These are phyloP conservation scores for Antheraea assamensis DNA, from an alignment of 2,888 invertebrate genomes.

Conservation along the genomic window DNA sequence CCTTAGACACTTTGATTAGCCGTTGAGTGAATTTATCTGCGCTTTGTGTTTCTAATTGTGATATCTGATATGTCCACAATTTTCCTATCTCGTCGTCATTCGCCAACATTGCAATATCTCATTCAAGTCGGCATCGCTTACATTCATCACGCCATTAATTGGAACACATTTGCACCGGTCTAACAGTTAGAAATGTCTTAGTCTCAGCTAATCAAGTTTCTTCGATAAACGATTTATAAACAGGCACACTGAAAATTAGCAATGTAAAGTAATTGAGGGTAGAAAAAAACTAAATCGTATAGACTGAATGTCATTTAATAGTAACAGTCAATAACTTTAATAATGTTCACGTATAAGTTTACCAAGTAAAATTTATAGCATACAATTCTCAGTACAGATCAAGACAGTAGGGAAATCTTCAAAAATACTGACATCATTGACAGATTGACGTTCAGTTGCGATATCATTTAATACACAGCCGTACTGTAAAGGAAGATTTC, in stretches of 20 bases:
- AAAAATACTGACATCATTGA: too few relatives aligned
- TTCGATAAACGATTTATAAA: background rate
- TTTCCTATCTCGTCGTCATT: background rate
- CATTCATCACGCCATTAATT: background rate
- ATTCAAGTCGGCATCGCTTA: background rate
- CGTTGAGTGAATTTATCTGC: too few relatives aligned
- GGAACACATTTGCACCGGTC: conserved; percentile 7
- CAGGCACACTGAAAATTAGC: background rate
- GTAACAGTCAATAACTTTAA: background rate
- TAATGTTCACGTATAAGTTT: background rate
- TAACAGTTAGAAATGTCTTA: conserved; percentile 24
- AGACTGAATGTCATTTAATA: background rate
- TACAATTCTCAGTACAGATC: too few relatives aligned
- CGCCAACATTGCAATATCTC: background rate
- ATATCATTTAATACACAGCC: too few relatives aligned
- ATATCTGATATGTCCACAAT: background rate
- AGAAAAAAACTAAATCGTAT: background rate
- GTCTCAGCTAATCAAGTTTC: conserved; percentile 12
- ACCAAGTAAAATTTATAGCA: too few relatives aligned
- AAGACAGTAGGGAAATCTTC: too few relatives aligned
- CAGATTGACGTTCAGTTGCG: too few relatives aligned
- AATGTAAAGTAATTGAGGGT: background rate
- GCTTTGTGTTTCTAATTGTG: too few relatives aligned
- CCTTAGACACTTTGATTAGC: too few relatives aligned
- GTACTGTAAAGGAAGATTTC: too few relatives aligned